These are phyloP conservation scores for Orussus abietinus DNA, from an alignment of 1,140 invertebrate species.

Conservation along the genomic window DNA sequence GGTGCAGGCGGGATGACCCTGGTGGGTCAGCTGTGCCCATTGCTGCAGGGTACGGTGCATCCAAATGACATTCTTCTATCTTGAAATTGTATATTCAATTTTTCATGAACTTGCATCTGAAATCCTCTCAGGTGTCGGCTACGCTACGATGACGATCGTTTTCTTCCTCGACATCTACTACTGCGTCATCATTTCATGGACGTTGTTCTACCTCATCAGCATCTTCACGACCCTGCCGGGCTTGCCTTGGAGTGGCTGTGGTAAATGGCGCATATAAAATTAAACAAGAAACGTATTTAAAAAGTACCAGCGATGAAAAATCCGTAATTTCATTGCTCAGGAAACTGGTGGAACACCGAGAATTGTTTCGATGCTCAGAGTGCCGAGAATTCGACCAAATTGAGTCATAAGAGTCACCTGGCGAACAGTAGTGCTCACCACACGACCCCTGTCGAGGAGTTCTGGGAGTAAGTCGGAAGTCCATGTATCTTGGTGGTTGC, in stretches of 20 bases:
- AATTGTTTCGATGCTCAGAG: constrained; percentile 43
- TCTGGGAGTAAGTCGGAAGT: constrained; percentile 57
- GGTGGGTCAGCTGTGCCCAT: constrained; percentile 59
- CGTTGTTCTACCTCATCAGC: constrained; percentile 60
- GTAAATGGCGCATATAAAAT: no score
- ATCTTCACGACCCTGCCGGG: constrained; percentile 51
- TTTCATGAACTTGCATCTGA: constrained; percentile 28
- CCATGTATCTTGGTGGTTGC: no score
- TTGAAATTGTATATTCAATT: constrained; percentile 10
- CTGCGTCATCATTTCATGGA: constrained; percentile 64
- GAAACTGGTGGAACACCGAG: constrained; percentile 58
- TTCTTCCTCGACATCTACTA: constrained; percentile 66
- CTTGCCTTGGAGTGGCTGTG: constrained; percentile 59
- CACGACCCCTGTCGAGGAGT: constrained; percentile 61
- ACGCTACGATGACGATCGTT: constrained; percentile 66
- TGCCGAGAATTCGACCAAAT: constrained; percentile 13
- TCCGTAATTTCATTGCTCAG: constrained; percentile 39
- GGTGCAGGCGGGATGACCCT: constrained; percentile 62
- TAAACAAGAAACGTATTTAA: no score
- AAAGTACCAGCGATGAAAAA: constrained; percentile 6
- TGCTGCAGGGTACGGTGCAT: constrained; percentile 57
- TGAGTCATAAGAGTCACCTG: neutral
- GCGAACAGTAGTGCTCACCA: constrained; percentile 25
- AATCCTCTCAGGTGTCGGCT: constrained; percentile 67
- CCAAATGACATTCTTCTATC: neutral